These are phyloP conservation scores for Sabatieria punctata DNA, from an alignment of 2,888 invertebrate species.

Conservation along the genomic window DNA sequence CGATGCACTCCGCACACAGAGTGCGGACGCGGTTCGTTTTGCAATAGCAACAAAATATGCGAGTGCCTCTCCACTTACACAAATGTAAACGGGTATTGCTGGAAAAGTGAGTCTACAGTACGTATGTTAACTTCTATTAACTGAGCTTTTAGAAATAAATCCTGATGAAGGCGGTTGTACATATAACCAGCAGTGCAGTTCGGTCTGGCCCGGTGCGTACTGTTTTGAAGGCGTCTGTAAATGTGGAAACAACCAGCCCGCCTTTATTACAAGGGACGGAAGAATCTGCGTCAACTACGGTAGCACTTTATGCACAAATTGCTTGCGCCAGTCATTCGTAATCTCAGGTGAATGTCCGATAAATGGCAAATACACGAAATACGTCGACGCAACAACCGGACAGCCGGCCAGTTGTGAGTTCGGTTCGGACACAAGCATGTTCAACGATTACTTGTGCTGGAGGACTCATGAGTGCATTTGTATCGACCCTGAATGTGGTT, in stretches of 20 bases:
- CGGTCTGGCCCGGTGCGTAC: constrained; percentile 2
- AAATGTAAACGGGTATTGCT: constrained; percentile 1
- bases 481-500: too few species aligned
- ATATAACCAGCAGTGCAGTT: constrained; percentile 5
- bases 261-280: neutral
- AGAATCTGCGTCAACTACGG: neutral
- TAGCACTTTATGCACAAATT: neutral
- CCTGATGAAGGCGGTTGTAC: constrained; percentile 2
- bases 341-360: constrained; percentile 4
- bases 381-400: neutral
- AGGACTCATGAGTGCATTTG: too few species aligned
- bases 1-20: neutral
- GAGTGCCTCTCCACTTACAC: constrained; percentile 4
- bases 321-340: neutral
- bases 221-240: neutral
- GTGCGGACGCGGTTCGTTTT: constrained; percentile 1
- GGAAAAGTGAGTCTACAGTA: constrained; percentile 3
- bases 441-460: too few species aligned
- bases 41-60: neutral
- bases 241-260: neutral
- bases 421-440: too few species aligned
- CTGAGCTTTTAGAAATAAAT: constrained; percentile 7
- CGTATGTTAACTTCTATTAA: too few species aligned
- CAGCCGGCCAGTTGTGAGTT: neutral
- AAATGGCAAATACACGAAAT: neutral